Base-by-base conservation (phyloP, 2,888 invertebrate species). In the Drosophila lacicola region DNA sequence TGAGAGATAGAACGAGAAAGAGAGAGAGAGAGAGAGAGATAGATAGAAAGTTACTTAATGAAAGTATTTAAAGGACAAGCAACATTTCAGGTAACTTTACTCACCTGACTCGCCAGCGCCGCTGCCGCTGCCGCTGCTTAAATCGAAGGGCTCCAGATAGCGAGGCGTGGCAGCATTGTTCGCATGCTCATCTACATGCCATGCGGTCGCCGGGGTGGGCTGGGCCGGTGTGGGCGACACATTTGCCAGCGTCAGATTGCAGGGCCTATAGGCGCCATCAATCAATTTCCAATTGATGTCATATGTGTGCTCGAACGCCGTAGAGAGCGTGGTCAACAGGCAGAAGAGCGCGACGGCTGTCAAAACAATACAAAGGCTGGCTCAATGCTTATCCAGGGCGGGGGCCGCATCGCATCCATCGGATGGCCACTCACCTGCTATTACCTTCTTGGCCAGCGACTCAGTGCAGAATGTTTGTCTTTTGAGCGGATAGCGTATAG, bases 401-500 rank as follows among this genome's bases (percentile, higher is more conserved):
- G 4, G 41, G 8, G 51, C 33, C 37, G 49, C 36, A 13, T n/a
- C 47, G 37, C 37, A 51, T 46, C 54, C 21, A 50, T 42, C 13
- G 33, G 50, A 46, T 70, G 56, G 21, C 44, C 29, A 80, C 90
- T 86, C 89, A 92, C 92, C 92, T 54, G 94, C 91, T 61, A 95
- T 95, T 72, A 95, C 94, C 87, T 93, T 93, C 90, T 95, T 94
- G 17, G 96, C 96, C 76, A 95, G 93, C 49, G 94, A 93, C 86
- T 95, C 95, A 1, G 96, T 96, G 91, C 95, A 96, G 80, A 95
- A 92, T 49, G 94, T 94, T 91, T 95, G 95, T 44, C 96, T 95
- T 71, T 94, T 93, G 90, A 96, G 94, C 17, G 96, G 96, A 92
- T 96, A 95, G 82, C 95, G 95, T 21, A 96, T 96, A 29, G 95